phyloP scores from a whole-genome alignment of 2,113 vertebrate species.

The Epinephelus cyanopodus region DNA sequence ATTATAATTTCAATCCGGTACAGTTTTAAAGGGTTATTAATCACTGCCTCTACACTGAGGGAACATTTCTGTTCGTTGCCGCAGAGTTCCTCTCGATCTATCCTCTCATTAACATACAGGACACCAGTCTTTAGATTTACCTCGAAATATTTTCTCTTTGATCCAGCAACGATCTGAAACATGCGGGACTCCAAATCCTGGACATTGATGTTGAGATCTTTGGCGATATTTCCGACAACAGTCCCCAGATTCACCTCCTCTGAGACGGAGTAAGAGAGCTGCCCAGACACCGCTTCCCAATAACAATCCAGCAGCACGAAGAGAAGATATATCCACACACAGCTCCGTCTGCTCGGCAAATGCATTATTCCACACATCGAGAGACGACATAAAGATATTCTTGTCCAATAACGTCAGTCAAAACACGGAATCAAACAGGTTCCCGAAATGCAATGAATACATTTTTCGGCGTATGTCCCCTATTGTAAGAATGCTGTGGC shows the following conservation, averaged over 20 bases:
- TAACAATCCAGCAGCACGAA: slow-evolving; percentile 62
- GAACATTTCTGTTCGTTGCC: slow-evolving; percentile 13
- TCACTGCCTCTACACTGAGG: slow-evolving; percentile 44
- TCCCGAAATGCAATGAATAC: background rate
- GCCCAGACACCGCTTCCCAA: slow-evolving; percentile 60
- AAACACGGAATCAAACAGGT: background rate
- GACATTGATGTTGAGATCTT: slow-evolving; percentile 70
- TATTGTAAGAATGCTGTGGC: no score
- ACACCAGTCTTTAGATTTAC: slow-evolving; percentile 76
- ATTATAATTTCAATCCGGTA: slow-evolving; percentile 73
- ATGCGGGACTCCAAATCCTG: slow-evolving; percentile 72
- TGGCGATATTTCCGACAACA: slow-evolving; percentile 75
- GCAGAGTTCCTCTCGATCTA: slow-evolving; percentile 44
- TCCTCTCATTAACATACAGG: slow-evolving; percentile 74
- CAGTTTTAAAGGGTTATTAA: slow-evolving; percentile 73
- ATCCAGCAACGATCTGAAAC: slow-evolving; percentile 73
- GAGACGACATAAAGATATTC: background rate
- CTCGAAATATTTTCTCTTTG: slow-evolving; percentile 74
- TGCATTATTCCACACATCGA: slow-evolving; percentile 39
- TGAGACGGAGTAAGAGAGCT: slow-evolving; percentile 77
- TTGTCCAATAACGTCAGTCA: no score
- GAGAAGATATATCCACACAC: slow-evolving; percentile 50
- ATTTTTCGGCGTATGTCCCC: no score
- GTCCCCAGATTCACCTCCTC: slow-evolving; percentile 79
- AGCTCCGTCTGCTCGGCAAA: slow-evolving; percentile 29